phyloP scores from a whole-genome alignment of 2,113 vertebrate species.

The Conger conger region DNA sequence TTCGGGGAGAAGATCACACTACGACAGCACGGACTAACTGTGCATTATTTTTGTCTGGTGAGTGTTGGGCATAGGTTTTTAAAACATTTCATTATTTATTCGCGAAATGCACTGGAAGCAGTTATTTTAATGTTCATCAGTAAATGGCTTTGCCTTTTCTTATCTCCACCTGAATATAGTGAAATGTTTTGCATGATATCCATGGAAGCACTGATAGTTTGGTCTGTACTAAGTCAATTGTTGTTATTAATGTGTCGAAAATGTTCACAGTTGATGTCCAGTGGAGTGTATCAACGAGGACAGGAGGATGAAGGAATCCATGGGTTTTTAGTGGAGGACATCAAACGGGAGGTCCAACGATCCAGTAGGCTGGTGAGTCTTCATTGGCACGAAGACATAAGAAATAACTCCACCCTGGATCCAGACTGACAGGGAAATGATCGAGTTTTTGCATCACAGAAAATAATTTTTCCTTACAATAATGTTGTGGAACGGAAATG shows the following conservation, averaged over 20 bases:
- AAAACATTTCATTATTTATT: not conserved
- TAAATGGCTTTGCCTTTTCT: not conserved
- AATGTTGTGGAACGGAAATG: too few species aligned
- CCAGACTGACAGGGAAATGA: too few species aligned
- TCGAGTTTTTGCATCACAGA: too few species aligned
- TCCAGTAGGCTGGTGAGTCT: constrained; percentile 82
- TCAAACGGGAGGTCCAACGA: constrained; percentile 81
- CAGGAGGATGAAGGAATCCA: constrained; percentile 85
- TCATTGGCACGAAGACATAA: too few species aligned
- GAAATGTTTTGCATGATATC: not conserved
- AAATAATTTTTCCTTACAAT: too few species aligned
- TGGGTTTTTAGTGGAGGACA: constrained; percentile 88
- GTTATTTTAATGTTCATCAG: not conserved
- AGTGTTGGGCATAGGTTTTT: constrained; percentile 48
- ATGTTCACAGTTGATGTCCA: constrained; percentile 81
- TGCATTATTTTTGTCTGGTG: constrained; percentile 95
- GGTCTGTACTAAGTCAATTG: not conserved
- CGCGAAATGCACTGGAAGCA: not conserved
- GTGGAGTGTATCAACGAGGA: constrained; percentile 92
- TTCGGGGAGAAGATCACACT: constrained; percentile 87
- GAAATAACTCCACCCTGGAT: too few species aligned
- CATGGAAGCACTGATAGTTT: not conserved
- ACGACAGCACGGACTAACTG: constrained; percentile 72
- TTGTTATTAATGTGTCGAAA: not conserved
- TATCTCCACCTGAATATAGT: not conserved